Evolutionary conservation across 2,113 vertebrate species (phyloP).

Genomic region (Romanogobio albipinnatus): DNA sequence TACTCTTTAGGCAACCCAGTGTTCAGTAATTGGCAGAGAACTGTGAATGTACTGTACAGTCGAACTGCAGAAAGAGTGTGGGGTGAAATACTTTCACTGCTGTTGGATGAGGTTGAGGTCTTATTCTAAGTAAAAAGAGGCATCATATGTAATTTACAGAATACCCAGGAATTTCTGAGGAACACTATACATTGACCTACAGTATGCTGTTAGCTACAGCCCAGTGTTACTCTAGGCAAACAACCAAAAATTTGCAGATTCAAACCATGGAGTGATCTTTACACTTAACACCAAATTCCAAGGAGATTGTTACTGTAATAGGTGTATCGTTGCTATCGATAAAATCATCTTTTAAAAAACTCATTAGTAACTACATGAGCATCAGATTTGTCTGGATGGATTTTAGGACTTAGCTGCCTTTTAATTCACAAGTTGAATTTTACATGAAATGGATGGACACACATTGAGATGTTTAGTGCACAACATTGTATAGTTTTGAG

Average conservation of each 20-base stretch:
- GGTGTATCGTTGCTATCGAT: neutral
- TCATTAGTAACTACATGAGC: neutral
- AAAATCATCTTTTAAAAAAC: neutral
- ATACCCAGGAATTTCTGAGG: neutral
- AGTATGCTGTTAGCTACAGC: neutral
- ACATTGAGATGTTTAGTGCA: neutral
- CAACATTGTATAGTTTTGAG: neutral
- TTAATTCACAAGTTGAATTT: neutral
- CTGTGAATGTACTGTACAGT: constrained; percentile 43
- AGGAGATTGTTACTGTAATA: neutral
- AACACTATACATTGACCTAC: neutral
- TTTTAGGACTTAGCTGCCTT: neutral
- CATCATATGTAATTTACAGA: neutral
- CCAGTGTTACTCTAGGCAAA: neutral
- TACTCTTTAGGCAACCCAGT: constrained; percentile 36
- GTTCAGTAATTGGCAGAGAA: constrained; percentile 58
- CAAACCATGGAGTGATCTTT: neutral
- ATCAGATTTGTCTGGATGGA: neutral
- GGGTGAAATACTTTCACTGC: neutral
- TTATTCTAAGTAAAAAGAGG: neutral
- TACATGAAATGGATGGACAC: no score
- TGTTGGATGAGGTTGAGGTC: neutral
- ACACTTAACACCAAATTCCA: neutral
- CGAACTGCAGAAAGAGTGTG: neutral
- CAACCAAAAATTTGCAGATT: neutral